A percentile compares a stretch with the other conserved stretches of the same genome.
Evolutionary conservation across 2,113 vertebrate genomes (phyloP).

Genomic region (Chlorocebus sabaeus): DNA sequence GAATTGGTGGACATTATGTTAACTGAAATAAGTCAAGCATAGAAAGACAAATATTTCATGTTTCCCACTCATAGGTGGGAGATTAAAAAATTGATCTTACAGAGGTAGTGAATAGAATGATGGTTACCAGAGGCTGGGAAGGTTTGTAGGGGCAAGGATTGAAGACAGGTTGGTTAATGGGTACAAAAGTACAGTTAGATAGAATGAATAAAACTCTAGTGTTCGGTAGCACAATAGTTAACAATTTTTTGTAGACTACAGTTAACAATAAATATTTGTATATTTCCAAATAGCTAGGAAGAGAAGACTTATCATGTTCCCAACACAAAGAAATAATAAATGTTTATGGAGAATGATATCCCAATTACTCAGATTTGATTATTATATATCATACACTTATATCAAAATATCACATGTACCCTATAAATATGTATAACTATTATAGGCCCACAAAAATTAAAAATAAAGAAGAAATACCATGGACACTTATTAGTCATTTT

Average conservation of each 20-base stretch:
- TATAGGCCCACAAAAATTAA: not conserved
- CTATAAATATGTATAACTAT: not conserved
- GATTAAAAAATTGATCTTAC: too few relatives aligned
- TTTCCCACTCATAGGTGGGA: too few relatives aligned
- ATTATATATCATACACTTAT: not conserved
- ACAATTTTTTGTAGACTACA: not conserved
- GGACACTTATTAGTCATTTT: not conserved
- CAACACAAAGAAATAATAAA: not conserved
- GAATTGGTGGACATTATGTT: too few relatives aligned
- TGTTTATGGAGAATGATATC: not conserved
- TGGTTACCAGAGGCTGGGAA: not conserved
- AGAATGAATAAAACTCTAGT: not conserved
- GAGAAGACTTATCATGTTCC: not conserved
- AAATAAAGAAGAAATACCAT: not conserved
- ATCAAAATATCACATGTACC: not conserved
- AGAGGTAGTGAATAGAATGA: too few relatives aligned
- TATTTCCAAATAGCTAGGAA: not conserved
- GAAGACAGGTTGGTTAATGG: not conserved
- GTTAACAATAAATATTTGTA: not conserved
- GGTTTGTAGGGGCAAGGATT: fast-evolving
- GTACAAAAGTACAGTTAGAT: not conserved
- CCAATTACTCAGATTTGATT: not conserved
- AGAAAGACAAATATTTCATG: too few relatives aligned
- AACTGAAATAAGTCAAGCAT: too few relatives aligned
- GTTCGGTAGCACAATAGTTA: not conserved